phyloP scores from a whole-genome alignment of 2,113 vertebrate genomes.

The Hippolais icterina region DNA sequence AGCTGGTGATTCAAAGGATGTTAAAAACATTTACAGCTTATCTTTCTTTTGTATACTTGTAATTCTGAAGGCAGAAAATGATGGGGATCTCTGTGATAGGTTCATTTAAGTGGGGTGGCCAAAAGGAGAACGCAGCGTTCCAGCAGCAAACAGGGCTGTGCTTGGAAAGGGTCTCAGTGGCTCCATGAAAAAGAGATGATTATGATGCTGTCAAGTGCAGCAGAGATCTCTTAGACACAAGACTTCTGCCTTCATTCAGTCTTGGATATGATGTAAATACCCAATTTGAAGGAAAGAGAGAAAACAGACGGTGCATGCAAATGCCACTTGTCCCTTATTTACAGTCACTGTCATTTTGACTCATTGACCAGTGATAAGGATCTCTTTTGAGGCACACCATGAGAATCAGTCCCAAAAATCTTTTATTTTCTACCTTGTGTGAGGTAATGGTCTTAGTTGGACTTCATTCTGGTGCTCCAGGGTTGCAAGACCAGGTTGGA shows the following conservation, averaged over 20 bases:
- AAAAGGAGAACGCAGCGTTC: background rate
- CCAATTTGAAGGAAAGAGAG: background rate
- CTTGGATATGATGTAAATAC: background rate
- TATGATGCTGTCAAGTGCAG: conserved; percentile 1
- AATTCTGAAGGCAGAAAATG: background rate
- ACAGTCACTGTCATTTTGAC: background rate
- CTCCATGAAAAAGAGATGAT: background rate
- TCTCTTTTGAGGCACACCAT: background rate
- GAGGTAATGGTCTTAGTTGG: background rate
- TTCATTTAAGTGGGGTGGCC: background rate
- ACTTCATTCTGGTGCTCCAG: background rate
- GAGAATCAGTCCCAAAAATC: background rate
- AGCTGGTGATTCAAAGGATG: background rate
- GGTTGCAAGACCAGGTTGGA: background rate
- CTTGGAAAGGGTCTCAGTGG: background rate
- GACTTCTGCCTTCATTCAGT: background rate
- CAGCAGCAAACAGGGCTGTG: background rate
- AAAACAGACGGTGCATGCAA: background rate
- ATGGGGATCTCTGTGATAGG: background rate
- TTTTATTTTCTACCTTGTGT: background rate
- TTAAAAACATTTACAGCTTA: background rate
- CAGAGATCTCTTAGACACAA: background rate
- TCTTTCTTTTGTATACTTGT: background rate
- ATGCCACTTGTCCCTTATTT: background rate
- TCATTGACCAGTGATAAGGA: background rate